A percentile compares a stretch with the other conserved stretches of the same genome.
These are phyloP conservation scores for Crocodylus rhombifer DNA, from an alignment of 2,797 vertebrate genomes.

Conservation along the genomic window DNA sequence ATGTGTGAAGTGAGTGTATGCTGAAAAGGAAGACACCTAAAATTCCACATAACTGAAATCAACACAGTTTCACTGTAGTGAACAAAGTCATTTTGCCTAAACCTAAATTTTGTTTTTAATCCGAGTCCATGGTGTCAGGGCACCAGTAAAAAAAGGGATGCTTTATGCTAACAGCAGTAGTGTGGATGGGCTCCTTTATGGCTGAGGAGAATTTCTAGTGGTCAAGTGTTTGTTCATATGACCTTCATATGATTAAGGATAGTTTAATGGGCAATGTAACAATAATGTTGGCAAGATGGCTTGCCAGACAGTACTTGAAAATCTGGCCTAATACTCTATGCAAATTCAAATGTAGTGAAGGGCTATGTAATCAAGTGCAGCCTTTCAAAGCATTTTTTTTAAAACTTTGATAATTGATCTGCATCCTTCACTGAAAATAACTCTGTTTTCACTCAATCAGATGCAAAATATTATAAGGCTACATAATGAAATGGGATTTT, in stretches of 20 bases:
- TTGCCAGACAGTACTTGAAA: background rate
- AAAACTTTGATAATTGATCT: background rate
- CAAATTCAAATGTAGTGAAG: background rate
- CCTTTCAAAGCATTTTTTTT: background rate
- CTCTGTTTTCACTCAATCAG: background rate
- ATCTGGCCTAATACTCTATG: accelerated
- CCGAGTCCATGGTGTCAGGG: background rate
- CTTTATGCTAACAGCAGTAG: background rate
- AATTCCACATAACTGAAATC: background rate
- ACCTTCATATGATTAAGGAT: background rate
- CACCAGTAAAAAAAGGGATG: accelerated
- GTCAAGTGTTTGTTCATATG: background rate
- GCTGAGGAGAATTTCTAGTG: background rate
- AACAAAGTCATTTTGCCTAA: background rate
- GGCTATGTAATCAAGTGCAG: background rate
- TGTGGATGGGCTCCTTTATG: background rate
- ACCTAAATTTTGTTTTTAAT: background rate
- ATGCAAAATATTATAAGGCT: background rate
- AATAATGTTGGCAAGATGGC: background rate
- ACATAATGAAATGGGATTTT: background rate
- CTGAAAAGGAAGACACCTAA: background rate
- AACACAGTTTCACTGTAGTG: background rate
- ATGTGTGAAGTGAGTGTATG: background rate
- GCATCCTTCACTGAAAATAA: accelerated
- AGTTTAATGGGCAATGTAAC: background rate